Conservation (phyloP, 2,888 invertebrate species). For the Sipunculus nudus region DNA sequence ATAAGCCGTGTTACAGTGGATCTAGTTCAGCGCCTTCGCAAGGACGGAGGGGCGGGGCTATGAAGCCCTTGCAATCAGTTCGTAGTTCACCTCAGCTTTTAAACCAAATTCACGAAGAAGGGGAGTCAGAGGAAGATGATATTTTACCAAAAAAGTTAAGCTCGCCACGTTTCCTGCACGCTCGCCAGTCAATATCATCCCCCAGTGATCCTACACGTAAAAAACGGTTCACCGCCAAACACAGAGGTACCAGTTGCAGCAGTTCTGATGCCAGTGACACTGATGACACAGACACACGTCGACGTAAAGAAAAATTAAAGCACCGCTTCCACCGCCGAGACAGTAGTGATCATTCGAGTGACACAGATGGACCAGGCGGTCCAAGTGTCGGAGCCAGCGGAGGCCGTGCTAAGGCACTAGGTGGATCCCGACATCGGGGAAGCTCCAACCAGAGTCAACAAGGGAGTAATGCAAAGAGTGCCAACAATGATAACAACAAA, state of each 20-base stretch:
- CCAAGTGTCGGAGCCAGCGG: constrained; percentile 2
- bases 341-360: constrained; percentile 65
- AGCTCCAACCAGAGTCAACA: neutral
- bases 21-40: constrained; percentile 2
- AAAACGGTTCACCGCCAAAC: constrained; percentile 71
- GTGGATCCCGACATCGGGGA: too few species aligned
- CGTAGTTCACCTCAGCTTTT: constrained; percentile 70
- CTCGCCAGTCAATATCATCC: constrained; percentile 65
- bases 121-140: constrained; percentile 68
- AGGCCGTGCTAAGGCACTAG: too few species aligned
- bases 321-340: constrained; percentile 51
- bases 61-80: constrained; percentile 66
- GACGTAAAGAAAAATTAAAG: constrained; percentile 57
- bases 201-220: constrained; percentile 66
- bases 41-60: constrained; percentile 47
- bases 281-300: constrained; percentile 67
- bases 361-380: constrained; percentile 57
- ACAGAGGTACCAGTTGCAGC: constrained; percentile 80
- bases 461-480: neutral
- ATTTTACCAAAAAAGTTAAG: constrained; percentile 43
- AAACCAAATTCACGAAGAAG: constrained; percentile 78
- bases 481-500: too few species aligned
- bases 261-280: constrained; percentile 92
- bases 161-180: constrained; percentile 50
- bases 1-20: neutral